Base-by-base conservation (phyloP, 2,888 invertebrate species). In the Leucoma salicis region DNA sequence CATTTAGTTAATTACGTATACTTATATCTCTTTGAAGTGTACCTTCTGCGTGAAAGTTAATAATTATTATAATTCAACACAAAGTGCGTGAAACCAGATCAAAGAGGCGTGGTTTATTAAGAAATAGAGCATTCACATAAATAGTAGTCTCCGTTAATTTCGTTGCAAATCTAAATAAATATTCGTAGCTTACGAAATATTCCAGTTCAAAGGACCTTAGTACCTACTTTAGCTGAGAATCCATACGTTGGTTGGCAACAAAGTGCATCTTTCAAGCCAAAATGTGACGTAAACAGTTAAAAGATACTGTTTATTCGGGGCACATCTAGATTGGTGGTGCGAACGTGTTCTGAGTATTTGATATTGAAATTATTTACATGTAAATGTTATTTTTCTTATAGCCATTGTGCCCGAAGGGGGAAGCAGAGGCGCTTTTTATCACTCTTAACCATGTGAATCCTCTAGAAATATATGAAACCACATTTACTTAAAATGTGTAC, bases 281-380 rank as follows among this genome's bases (percentile, higher is more conserved):
- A 64, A 70, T 66, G 68, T 78, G 74, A 78, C 74, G 79, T 73
- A 73, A 74, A 76, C 73, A 49, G 73, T 74, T 71, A 70, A 64
- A 66, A 68, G 53, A 48, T 54, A 57, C 49, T 61, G 51, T 60
- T 60, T 70, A 78, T 75, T 78, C 76, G 56, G 53, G 50, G 59
- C 79, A 72, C 77, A 76, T 70, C 46, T 54, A 66, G 64, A 75
- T 70, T 74, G 61, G 59, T 52, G 50, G 66, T 57, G 61, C 58
- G 70, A 60, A 70, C 67, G 68, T 69, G 66, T 48, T 48, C 53
- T 44, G 56, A 53, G 51, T 63, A 57, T 66, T 66, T 62, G 63
- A 64, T 60, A 63, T 58, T 42, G 15, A 50, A 52, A 47, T 45
- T 48, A 55, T 55, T 35, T 46, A 60, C 44, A 59, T 53, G 39